A percentile compares a stretch with the other conserved stretches of the same genome.
Conservation (phyloP, 2,888 invertebrate genomes). For the Chouioia cunea region DNA sequence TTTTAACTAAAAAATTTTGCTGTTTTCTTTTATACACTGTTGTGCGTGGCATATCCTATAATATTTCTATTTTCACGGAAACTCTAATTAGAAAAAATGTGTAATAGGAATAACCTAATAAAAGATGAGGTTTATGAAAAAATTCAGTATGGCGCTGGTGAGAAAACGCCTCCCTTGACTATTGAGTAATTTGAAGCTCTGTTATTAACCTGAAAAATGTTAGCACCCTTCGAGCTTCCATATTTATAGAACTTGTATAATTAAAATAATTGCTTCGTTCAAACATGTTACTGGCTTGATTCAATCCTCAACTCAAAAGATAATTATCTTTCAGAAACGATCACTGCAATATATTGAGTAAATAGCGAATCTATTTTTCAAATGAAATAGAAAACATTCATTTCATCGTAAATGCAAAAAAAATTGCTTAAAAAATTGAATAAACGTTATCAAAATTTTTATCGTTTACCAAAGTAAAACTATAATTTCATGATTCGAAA, state of each 20-base stretch:
- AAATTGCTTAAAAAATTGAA: neutral
- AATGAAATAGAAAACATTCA: too few species aligned
- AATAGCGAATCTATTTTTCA: neutral
- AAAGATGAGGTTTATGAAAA: constrained; percentile 14
- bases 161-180: constrained; percentile 13
- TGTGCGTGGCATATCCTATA: too few species aligned
- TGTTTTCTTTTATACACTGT: too few species aligned
- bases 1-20: too few species aligned
- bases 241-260: constrained; percentile 18
- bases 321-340: too few species aligned
- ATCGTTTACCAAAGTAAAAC: constrained; percentile 1
- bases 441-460: constrained; percentile 1
- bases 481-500: constrained; percentile 1
- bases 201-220: constrained; percentile 30
- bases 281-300: too few species aligned
- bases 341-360: too few species aligned
- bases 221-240: neutral
- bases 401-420: neutral
- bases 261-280: constrained; percentile 12
- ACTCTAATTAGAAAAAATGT: too few species aligned
- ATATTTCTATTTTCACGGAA: too few species aligned
- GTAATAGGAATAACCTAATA: too few species aligned
- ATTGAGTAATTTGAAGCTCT: constrained; percentile 11
- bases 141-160: neutral
- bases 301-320: too few species aligned